Base-by-base conservation (phyloP, 2,797 vertebrate genomes). In the Hippocampus kuda region DNA sequence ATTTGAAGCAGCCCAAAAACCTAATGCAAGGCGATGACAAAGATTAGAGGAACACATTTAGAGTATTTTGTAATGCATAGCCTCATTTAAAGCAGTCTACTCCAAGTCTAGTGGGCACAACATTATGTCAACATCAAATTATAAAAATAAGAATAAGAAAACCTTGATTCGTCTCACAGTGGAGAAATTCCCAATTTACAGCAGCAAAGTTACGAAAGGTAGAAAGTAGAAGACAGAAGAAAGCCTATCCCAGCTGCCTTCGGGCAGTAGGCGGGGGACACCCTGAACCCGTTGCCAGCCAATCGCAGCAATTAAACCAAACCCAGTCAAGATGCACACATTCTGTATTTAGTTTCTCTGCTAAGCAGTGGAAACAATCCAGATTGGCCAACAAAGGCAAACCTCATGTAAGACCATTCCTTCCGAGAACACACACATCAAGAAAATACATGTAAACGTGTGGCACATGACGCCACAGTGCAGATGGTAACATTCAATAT, bases 401-500 rank as follows among this genome's bases (percentile, higher is more conserved):
- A 62, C 41, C 34, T 41, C 20, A 41, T 9, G 30, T 42, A n/a
- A 12, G 34, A 54, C n/a, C 22, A 57, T 57, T 57, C 7, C 12
- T 44, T 24, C n/a, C 20, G 34, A 42, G 22, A 42, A 24, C 41
- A 42, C 24, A 63, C 61, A 15, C 20, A 3, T 38, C 34, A 63
- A 24, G 34, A n/a, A 44, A 42, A 63, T 15, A 6, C 62, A 44
- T 24, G 41, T 44, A 24, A 76, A 76, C 79, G 70, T 68, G 77
- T 82, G 72, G 73, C 78, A 61, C 44, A 38, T 7, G 64, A 67
- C 76, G 75, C 79, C 68, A 70, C 59, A 62, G 68, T 78, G 76
- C 76, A 84, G 78, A 85, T 75, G 75, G 80, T 70, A 38, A 68
- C 78, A 86, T 86, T 44, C 78, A 81, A 85, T 77, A 85, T 83